phyloP scores from a whole-genome alignment of 1,140 invertebrate genomes.

The Drosophila melanica region DNA sequence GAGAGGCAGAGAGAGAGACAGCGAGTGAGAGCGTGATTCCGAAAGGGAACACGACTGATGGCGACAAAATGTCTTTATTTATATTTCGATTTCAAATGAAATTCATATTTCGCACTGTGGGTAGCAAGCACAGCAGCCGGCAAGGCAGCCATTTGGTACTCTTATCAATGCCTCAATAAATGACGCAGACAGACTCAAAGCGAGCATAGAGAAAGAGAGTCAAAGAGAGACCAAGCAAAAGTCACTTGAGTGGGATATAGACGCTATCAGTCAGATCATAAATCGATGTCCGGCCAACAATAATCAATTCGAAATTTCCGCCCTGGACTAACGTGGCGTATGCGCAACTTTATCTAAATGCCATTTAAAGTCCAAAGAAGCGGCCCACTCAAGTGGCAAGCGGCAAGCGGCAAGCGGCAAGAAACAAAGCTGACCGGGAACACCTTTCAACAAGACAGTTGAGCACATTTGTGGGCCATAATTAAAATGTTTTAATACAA shows the following conservation, averaged over 20 bases:
- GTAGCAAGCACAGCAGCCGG: not conserved
- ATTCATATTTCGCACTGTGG: constrained; percentile 63
- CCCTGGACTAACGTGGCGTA: constrained; percentile 12
- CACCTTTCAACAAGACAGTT: constrained; percentile 46
- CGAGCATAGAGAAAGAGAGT: not conserved
- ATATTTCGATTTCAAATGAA: constrained; percentile 65
- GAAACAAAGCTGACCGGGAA: constrained; percentile 28
- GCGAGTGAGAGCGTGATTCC: not conserved
- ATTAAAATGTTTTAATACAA: constrained; percentile 78
- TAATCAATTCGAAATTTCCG: constrained; percentile 32
- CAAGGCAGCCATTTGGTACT: constrained; percentile 3
- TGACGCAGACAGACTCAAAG: constrained; percentile 54
- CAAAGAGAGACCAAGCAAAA: constrained; percentile 13
- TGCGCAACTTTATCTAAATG: constrained; percentile 72
- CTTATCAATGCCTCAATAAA: constrained; percentile 74
- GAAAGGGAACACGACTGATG: constrained; percentile 16
- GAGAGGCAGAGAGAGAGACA: too few relatives aligned
- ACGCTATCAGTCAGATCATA: constrained; percentile 59
- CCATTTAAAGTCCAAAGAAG: constrained; percentile 62
- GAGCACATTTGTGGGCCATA: constrained; percentile 68
- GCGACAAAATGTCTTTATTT: constrained; percentile 75
- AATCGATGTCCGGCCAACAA: constrained; percentile 58
- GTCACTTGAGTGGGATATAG: not conserved
- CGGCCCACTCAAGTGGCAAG: constrained; percentile 38
- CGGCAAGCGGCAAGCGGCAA: constrained; percentile 6